A percentile compares a stretch with the other conserved stretches of the same genome.
phyloP scores from a whole-genome alignment of 2,888 invertebrate species.

The Eremobia ochroleuca region DNA sequence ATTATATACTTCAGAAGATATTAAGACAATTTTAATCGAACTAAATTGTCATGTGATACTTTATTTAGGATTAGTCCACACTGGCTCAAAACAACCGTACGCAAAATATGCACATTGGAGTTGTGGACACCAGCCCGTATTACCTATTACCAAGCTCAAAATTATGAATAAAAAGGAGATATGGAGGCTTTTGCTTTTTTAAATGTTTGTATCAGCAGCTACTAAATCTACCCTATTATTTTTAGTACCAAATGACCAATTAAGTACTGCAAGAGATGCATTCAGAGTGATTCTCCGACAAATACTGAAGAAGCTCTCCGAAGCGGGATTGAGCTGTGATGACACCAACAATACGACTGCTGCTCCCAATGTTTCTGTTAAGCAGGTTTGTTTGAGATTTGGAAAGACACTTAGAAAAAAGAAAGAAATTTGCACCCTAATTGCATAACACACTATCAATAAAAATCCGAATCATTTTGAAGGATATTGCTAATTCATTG shows the following conservation, averaged over 20 bases:
- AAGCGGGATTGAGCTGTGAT: conserved; percentile 85
- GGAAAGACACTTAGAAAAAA: no score
- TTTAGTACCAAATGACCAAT: conserved; percentile 93
- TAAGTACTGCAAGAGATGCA: conserved; percentile 92
- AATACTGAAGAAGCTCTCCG: conserved; percentile 88
- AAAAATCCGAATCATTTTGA: no score
- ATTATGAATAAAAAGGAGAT: background rate
- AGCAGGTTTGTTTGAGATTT: conserved; percentile 79
- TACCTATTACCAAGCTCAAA: no score
- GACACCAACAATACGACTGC: conserved; percentile 84
- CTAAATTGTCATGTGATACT: background rate
- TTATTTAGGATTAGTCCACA: background rate
- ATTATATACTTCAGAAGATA: no score
- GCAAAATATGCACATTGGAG: no score
- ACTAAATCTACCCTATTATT: conserved; percentile 7
- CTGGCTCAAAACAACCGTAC: background rate
- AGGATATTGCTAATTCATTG: no score
- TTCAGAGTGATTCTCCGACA: conserved; percentile 86
- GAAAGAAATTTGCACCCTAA: background rate
- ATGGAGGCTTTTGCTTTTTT: background rate
- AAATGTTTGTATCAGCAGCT: background rate
- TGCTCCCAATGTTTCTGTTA: conserved; percentile 87
- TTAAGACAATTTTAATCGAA: background rate
- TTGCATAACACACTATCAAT: no score
- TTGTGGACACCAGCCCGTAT: no score